Base-by-base conservation (phyloP, 2,797 vertebrate genomes). In the Enteromius unitaeniatus region DNA sequence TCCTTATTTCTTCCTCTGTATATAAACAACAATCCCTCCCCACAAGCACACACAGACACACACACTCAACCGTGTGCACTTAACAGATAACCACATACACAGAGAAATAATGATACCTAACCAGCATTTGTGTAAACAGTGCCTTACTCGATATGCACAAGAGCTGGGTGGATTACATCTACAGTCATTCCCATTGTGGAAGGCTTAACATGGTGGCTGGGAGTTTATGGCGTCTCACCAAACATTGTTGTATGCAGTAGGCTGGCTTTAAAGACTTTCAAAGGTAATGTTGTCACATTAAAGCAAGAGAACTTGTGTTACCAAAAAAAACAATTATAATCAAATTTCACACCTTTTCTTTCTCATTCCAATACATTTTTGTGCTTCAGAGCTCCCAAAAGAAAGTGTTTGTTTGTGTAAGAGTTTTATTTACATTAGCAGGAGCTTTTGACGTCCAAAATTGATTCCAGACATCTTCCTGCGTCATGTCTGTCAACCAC, bases 401-500 rank as follows among this genome's bases (percentile, higher is more conserved):
- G 90, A 92, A 91, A 87, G 86, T 86, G 90, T 92, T 94, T 95
- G 92, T 94, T 94, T 94, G 93, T 91, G 91, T 91, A 91, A 92
- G 91, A 91, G 91, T 91, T 94, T 93, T 94, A 94, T 94, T 95
- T 95, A 94, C 92, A 93, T 92, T 93, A 91, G 89, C 92, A 89
- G 91, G 89, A 92, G 91, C 89, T 92, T 93, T 92, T 93, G 93
- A 95, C 87, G 87, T 92, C 82, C 88, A 91, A 93, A 95, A 95
- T 94, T 94, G 93, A 94, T 94, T 95, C 94, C 94, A 95, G 94
- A 92, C 94, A 90, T 86, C 64, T 93, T 93, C 89, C 92, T 94
- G 93, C 92, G 91, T 92, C 90, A 85, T 92, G 93, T 94, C 94
- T 93, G 93, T 94, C 94, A 93, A 91, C 92, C 90, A 91, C 91